Percentiles rank a stretch among this genome's conserved stretches.
phyloP scores from a whole-genome alignment of 2,797 vertebrate genomes.

The Sphenodon punctatus region DNA sequence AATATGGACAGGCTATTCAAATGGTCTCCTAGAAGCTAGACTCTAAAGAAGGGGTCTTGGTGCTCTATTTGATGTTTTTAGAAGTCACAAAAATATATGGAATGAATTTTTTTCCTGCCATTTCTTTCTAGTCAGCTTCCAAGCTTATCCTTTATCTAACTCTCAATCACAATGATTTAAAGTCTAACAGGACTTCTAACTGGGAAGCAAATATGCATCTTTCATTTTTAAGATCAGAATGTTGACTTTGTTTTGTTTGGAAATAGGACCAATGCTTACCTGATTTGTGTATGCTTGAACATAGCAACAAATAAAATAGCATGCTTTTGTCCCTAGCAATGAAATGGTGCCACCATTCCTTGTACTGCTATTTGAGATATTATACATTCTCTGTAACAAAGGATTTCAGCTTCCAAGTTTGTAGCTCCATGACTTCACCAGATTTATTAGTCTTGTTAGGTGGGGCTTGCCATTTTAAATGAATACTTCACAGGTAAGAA shows the following conservation, averaged over 20 bases:
- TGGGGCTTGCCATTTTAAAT: accelerated
- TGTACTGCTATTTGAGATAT: too few relatives aligned
- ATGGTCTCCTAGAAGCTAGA: neutral
- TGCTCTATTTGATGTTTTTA: neutral
- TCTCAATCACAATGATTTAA: neutral
- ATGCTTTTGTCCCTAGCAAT: slow-evolving; percentile 4
- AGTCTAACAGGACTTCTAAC: neutral
- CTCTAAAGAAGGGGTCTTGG: neutral
- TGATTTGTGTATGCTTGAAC: neutral
- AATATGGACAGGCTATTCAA: neutral
- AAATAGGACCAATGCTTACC: neutral
- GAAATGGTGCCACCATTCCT: too few relatives aligned
- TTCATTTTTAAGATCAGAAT: neutral
- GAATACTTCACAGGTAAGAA: neutral
- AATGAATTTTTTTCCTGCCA: neutral
- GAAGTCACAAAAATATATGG: neutral
- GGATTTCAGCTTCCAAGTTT: neutral
- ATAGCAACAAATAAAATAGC: neutral
- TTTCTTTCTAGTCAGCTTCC: neutral
- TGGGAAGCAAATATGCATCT: neutral
- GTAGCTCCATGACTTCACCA: neutral
- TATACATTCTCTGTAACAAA: neutral
- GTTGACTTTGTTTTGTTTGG: neutral
- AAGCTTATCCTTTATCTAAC: neutral
- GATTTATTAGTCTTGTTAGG: neutral